Evolutionary conservation across 2,888 invertebrate genomes (phyloP).

Genomic region (Catocala nupta): DNA sequence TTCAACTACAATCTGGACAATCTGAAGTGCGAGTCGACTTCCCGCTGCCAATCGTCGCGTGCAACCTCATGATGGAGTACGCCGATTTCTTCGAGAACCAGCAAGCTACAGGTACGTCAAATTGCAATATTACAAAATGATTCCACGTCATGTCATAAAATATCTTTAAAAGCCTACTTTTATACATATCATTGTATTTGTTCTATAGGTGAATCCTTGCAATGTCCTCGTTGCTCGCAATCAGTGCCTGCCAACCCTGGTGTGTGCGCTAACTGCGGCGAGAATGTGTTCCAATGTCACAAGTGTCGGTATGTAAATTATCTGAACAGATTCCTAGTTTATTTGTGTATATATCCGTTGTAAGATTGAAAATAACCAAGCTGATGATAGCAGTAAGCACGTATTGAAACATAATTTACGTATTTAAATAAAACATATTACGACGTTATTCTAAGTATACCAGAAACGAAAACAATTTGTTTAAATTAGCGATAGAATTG

Average conservation of each 20-base stretch:
- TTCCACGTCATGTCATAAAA: too few species aligned
- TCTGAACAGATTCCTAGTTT: neutral
- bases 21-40: conserved; percentile 99
- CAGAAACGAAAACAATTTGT: too few species aligned
- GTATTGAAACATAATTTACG: too few species aligned
- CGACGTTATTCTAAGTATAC: too few species aligned
- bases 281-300: conserved; percentile 99
- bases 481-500: too few species aligned
- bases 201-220: conserved; percentile 92
- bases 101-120: conserved; percentile 91
- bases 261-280: conserved; percentile 98
- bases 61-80: conserved; percentile 99
- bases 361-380: neutral
- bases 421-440: too few species aligned
- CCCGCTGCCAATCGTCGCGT: conserved; percentile 98
- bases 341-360: neutral
- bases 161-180: too few species aligned
- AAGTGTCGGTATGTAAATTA: conserved; percentile 92
- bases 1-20: conserved; percentile 95
- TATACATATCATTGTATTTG: neutral
- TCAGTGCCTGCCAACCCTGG: conserved; percentile 99
- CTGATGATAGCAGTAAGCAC: too few species aligned
- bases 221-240: conserved; percentile 98
- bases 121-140: too few species aligned
- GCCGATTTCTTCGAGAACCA: conserved; percentile 99